phyloP scores from a whole-genome alignment of 2,888 invertebrate species.

The Anaspis maculata region DNA sequence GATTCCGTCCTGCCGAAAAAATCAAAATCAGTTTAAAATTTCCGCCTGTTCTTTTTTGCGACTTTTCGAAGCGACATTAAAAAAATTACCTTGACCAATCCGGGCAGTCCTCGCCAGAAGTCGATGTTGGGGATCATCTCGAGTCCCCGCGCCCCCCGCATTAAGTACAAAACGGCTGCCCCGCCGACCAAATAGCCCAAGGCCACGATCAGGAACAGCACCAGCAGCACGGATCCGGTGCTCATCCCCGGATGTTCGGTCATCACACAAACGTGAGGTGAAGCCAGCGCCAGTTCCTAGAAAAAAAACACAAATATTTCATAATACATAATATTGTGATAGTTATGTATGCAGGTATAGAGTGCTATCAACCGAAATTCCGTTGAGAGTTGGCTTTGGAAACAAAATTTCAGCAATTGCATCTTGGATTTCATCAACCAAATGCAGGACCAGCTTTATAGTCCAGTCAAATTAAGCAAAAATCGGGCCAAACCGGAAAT shows the following conservation, averaged over 20 bases:
- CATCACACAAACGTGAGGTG: conserved; percentile 45
- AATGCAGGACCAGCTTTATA: no score
- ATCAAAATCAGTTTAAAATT: conserved; percentile 1
- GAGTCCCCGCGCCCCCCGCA: conserved; percentile 62
- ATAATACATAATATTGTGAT: no score
- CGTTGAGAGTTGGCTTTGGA: no score
- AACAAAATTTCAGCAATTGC: no score
- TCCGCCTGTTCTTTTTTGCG: background rate
- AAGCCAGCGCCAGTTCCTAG: conserved; percentile 42
- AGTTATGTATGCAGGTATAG: no score
- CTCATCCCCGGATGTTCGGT: conserved; percentile 45
- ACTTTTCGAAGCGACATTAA: background rate
- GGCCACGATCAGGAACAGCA: conserved; percentile 52
- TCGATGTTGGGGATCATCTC: conserved; percentile 67
- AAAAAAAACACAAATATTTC: no score
- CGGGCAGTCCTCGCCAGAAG: conserved; percentile 65
- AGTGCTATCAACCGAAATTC: no score
- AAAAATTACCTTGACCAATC: conserved; percentile 54
- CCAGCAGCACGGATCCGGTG: conserved; percentile 54
- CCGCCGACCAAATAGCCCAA: conserved; percentile 60
- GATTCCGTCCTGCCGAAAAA: conserved; percentile 54
- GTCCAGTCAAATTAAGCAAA: no score
- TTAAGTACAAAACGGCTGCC: conserved; percentile 53
- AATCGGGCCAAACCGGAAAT: no score
- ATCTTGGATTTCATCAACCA: no score